Conservation (phyloP, 2,797 vertebrate species). For the Takifugu ocellatus region DNA sequence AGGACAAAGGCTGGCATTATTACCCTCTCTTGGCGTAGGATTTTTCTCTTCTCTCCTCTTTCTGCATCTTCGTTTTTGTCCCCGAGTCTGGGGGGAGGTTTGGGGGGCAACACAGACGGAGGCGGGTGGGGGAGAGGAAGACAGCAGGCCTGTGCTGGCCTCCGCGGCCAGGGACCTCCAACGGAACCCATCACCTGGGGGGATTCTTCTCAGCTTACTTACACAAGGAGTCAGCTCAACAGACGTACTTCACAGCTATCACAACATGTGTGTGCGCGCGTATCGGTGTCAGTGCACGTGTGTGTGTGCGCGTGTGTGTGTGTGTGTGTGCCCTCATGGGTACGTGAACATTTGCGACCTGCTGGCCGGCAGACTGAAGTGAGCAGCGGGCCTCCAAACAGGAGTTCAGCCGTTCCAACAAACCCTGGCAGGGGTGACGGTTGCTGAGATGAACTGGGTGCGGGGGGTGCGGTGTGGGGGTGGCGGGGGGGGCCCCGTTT, state of each 20-base stretch:
- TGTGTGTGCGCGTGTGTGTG: constrained; percentile 22
- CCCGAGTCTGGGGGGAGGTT: constrained; percentile 34
- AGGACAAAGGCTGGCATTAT: constrained; percentile 66
- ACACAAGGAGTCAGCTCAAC: constrained; percentile 73
- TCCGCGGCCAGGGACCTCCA: constrained; percentile 52
- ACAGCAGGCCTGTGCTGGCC: constrained; percentile 31
- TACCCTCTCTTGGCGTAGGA: constrained; percentile 63
- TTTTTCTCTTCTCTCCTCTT: constrained; percentile 41
- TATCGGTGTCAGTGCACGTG: constrained; percentile 7
- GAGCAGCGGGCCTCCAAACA: constrained; percentile 62
- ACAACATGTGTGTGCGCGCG: constrained; percentile 21
- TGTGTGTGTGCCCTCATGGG: constrained; percentile 43
- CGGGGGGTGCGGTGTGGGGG: constrained; percentile 55
- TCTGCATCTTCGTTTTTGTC: constrained; percentile 19
- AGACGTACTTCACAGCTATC: constrained; percentile 62
- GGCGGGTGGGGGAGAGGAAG: constrained; percentile 24
- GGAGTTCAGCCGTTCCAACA: constrained; percentile 66
- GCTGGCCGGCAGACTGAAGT: constrained; percentile 59
- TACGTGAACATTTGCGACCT: constrained; percentile 58
- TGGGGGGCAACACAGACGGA: constrained; percentile 19
- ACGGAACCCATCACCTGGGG: constrained; percentile 77
- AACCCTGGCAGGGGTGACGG: constrained; percentile 56
- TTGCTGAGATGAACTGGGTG: constrained; percentile 59
- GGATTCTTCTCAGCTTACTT: constrained; percentile 74
- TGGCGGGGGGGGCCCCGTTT: constrained; percentile 33